Conservation (phyloP, 2,113 vertebrate genomes). For the Gymnorhina tibicen region DNA sequence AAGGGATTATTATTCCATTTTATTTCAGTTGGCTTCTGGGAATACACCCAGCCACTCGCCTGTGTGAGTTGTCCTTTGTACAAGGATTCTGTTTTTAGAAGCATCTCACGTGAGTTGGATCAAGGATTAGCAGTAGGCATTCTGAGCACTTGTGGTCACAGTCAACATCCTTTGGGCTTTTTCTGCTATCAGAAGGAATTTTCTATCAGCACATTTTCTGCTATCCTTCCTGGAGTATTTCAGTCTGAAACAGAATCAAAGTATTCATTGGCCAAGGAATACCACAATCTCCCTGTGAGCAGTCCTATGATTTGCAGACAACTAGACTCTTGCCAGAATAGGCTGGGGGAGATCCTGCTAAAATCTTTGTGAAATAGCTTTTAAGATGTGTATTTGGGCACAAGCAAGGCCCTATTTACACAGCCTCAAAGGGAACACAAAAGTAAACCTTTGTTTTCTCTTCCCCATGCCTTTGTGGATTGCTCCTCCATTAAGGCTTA, state of each 20-base stretch:
- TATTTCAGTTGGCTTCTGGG: neutral
- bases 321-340: neutral
- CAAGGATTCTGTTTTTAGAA: neutral
- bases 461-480: neutral
- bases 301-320: neutral
- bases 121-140: neutral
- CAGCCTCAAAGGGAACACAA: neutral
- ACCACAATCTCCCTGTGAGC: neutral
- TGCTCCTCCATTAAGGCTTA: neutral
- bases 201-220: neutral
- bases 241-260: neutral
- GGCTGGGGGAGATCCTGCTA: neutral
- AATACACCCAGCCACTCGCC: neutral
- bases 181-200: neutral
- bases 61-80: neutral
- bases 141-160: neutral
- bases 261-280: neutral
- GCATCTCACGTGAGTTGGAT: neutral
- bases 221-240: neutral
- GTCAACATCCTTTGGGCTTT: neutral
- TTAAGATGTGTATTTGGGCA: neutral
- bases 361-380: neutral
- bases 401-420: neutral
- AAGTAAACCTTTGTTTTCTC: neutral
- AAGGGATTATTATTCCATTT: neutral